Base-by-base conservation (phyloP, 1,140 invertebrate species). In the Drosophila lacertosa region DNA sequence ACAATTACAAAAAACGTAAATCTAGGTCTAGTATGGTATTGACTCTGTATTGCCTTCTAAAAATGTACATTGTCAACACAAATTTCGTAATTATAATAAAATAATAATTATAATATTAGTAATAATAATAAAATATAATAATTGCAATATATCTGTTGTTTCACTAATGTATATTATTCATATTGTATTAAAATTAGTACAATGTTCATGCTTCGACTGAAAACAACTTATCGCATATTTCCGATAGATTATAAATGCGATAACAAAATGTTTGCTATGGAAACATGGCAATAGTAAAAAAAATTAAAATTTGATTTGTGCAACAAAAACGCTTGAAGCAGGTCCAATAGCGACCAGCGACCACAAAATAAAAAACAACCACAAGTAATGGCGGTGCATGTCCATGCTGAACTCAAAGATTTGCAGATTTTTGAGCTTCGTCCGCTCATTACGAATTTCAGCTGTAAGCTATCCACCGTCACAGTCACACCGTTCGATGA, bases 401-500 rank as follows among this genome's bases (percentile, higher is more conserved):
- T 70, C 45, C 71, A 75, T 42, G 71, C 82, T 40, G 82, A 84
- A 40, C 81, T 84, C 69, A 84, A 81, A 65, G 81, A 84, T 16
- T 53, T 83, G 35, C 59, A 82, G 24, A 83, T 91, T 44, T 91
- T 91, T 63, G 77, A 90, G 65, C 74, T 91, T 51, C 75, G 80
- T 39, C 84, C 89, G 18, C 72, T 91, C 29, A 76, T 91, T 24
- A 90, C 76, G 24, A 91, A 91, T 74, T 69, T 91, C n/a, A 90
- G 78, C 73, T 90, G 83, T 44, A 91, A 91, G 64, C 81, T 90
- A n/a, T 91, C 90, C 9, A 73, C 82, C 35, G 81, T 84, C 47
- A 82, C 80, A 42, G 67, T 79, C 13, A 58, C 79, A 33, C 77
- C 84, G 16, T 88, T 81, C 33, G 77, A 86, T 63, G 71, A 80